Conservation (phyloP, 2,888 invertebrate species). For the Emmelina monodactyla region DNA sequence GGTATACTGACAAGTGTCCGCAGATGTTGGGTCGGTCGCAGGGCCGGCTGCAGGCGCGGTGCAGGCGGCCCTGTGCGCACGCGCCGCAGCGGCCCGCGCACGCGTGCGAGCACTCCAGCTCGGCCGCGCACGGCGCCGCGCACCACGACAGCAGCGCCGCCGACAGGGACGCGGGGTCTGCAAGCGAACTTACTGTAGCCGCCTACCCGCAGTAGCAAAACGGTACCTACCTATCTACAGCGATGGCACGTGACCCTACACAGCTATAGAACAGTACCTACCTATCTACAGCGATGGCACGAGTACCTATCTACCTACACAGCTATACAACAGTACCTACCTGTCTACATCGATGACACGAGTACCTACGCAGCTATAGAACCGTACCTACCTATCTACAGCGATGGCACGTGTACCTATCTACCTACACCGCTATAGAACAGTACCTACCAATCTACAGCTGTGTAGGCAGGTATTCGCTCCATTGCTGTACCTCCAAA, state of each 20-base stretch:
- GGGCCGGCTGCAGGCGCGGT: constrained; percentile 58
- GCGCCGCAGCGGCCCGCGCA: constrained; percentile 63
- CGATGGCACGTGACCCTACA: too few species aligned
- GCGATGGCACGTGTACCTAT: background rate
- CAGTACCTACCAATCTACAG: too few species aligned
- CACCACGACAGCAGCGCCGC: constrained; percentile 38
- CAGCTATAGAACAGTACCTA: background rate
- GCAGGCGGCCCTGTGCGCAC: constrained; percentile 69
- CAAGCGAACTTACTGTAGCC: background rate
- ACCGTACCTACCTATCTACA: background rate
- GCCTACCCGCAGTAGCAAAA: background rate
- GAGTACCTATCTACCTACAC: background rate
- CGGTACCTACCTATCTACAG: too few species aligned
- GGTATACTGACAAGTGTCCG: constrained; percentile 65
- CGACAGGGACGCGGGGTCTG: constrained; percentile 5
- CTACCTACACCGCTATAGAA: background rate
- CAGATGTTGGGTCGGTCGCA: constrained; percentile 69
- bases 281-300: background rate
- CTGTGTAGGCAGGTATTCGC: too few species aligned
- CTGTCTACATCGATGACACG: too few species aligned
- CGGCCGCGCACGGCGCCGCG: constrained; percentile 36
- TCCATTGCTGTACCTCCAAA: too few species aligned
- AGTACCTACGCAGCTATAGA: too few species aligned
- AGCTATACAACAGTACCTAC: background rate
- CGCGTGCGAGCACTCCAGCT: constrained; percentile 53